These are phyloP conservation scores for Lithobates pipiens DNA, from an alignment of 2,797 vertebrate species.

Conservation along the genomic window DNA sequence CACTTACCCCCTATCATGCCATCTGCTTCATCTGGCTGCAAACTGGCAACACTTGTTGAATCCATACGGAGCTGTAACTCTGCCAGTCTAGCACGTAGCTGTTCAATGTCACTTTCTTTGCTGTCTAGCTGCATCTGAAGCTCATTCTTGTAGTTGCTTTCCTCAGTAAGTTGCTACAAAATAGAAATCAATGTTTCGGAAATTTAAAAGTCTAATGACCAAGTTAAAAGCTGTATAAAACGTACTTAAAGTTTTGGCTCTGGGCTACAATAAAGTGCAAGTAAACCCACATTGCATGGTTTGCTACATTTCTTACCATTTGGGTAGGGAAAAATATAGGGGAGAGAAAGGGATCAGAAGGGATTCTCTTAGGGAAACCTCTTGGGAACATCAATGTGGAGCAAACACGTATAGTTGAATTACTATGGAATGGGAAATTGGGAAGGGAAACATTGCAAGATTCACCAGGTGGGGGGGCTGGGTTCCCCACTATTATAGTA, in stretches of 20 bases:
- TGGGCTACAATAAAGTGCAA: too few species aligned
- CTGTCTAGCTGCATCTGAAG: constrained; percentile 98
- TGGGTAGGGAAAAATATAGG: too few species aligned
- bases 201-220: neutral
- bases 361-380: too few species aligned
- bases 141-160: constrained; percentile 90
- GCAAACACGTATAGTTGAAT: too few species aligned
- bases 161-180: constrained; percentile 91
- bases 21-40: constrained; percentile 91
- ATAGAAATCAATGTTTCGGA: neutral
- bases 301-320: too few species aligned
- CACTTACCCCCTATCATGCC: constrained; percentile 90
- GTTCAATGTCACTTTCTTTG: constrained; percentile 98
- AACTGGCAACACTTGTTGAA: constrained; percentile 91
- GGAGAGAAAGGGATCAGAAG: too few species aligned
- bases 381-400: too few species aligned
- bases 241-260: neutral
- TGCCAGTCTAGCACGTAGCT: constrained; percentile 88
- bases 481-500: too few species aligned
- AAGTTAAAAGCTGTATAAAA: neutral
- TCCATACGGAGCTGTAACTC: constrained; percentile 93
- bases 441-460: too few species aligned
- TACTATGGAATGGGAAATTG: too few species aligned
- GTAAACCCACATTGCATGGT: too few species aligned
- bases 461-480: too few species aligned